Percentiles rank a stretch among this genome's conserved stretches.
Conservation (phyloP, 2,888 invertebrate species). For the Papilio demoleus region DNA sequence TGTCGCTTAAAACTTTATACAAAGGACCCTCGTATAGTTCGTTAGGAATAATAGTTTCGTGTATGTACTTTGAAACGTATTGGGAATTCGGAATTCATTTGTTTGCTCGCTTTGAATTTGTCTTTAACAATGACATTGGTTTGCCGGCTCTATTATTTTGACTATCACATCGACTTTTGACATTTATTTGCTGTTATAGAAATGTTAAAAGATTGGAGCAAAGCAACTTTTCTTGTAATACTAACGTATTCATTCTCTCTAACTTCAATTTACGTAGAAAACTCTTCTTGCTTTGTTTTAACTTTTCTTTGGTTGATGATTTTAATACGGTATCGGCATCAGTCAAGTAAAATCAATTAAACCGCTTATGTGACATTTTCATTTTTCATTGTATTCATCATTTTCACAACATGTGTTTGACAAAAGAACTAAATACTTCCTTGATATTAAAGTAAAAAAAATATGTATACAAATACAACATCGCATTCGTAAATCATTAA, state of each 20-base stretch:
- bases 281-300: no score
- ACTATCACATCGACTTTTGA: neutral
- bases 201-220: no score
- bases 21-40: neutral
- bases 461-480: neutral
- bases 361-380: neutral
- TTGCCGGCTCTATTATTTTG: neutral
- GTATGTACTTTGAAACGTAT: neutral
- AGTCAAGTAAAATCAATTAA: neutral
- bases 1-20: conserved; percentile 6
- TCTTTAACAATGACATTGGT: neutral
- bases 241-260: no score
- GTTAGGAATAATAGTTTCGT: neutral
- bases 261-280: no score
- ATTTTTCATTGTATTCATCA: neutral
- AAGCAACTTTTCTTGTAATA: no score
- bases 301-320: neutral
- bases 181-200: no score
- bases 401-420: neutral
- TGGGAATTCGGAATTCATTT: conserved; percentile 2
- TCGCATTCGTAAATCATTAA: neutral
- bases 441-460: neutral
- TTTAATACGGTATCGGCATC: neutral
- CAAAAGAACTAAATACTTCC: neutral
- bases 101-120: neutral